These are phyloP conservation scores for Stenodera caucasica DNA, from an alignment of 2,888 invertebrate genomes.

Conservation along the genomic window DNA sequence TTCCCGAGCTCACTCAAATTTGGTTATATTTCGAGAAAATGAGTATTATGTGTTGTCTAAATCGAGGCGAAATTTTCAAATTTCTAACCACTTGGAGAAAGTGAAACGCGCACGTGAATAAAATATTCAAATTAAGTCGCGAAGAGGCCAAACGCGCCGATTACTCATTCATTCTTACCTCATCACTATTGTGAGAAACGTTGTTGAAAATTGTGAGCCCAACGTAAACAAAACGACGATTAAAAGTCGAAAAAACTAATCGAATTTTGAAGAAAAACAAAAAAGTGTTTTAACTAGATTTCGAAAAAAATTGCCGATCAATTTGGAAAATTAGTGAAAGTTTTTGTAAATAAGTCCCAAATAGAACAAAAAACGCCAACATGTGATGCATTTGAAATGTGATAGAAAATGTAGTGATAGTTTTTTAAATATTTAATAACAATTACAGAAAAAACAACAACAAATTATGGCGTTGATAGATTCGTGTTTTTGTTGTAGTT, in stretches of 20 bases:
- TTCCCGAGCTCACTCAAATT: too few relatives aligned
- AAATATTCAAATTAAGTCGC: constrained; percentile 51
- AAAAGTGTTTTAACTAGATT: constrained; percentile 12
- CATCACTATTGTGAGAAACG: constrained; percentile 35
- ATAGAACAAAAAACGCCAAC: constrained; percentile 14
- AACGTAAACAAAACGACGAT: not conserved
- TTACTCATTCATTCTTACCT: constrained; percentile 46
- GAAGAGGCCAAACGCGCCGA: constrained; percentile 40
- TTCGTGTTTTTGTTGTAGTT: constrained; percentile 57
- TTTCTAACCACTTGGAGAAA: constrained; percentile 47
- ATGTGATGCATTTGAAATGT: constrained; percentile 20
- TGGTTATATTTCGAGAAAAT: too few relatives aligned
- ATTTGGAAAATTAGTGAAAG: constrained; percentile 18
- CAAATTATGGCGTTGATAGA: constrained; percentile 55
- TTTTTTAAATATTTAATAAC: not conserved
- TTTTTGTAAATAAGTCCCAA: constrained; percentile 17
- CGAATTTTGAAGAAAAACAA: not conserved
- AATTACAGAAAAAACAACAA: not conserved
- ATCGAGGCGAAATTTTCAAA: constrained; percentile 23
- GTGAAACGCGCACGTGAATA: constrained; percentile 50
- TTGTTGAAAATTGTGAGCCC: too few relatives aligned
- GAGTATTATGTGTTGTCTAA: not conserved
- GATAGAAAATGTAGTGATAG: constrained; percentile 25
- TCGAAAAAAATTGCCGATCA: constrained; percentile 5
- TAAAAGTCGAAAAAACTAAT: not conserved